These are phyloP conservation scores for Verasper variegatus DNA, from an alignment of 2,113 vertebrate species.

Conservation along the genomic window DNA sequence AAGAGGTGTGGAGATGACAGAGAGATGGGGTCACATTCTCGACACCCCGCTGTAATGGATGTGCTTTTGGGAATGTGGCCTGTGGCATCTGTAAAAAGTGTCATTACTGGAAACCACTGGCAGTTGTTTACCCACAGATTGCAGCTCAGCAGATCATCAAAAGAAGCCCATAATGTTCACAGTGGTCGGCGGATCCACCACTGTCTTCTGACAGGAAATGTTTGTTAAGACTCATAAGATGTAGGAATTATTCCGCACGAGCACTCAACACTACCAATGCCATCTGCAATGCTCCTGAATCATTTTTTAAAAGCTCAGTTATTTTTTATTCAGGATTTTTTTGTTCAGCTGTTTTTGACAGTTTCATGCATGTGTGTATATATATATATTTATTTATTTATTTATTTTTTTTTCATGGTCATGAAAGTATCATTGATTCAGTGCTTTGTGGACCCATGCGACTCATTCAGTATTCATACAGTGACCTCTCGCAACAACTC, in stretches of 20 bases:
- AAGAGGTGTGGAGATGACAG: conserved; percentile 74
- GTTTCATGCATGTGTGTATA: neutral
- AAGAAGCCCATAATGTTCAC: conserved; percentile 44
- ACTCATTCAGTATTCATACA: conserved; percentile 67
- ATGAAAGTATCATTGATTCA: conserved; percentile 46
- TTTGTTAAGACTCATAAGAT: conserved; percentile 33
- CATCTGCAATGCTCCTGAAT: conserved; percentile 52
- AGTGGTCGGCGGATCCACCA: conserved; percentile 24
- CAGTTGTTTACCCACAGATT: conserved; percentile 73
- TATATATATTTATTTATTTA: too few species aligned
- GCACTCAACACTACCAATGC: conserved; percentile 20
- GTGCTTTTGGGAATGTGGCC: conserved; percentile 47
- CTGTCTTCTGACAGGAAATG: conserved; percentile 30
- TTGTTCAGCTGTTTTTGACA: neutral
- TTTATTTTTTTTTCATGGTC: too few species aligned
- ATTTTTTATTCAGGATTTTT: conserved; percentile 3
- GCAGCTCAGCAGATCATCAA: conserved; percentile 70
- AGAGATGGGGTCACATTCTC: conserved; percentile 61
- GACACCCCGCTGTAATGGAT: conserved; percentile 69
- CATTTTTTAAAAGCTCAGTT: conserved; percentile 29
- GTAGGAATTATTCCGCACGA: conserved; percentile 24
- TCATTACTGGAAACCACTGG: conserved; percentile 68
- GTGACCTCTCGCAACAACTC: conserved; percentile 66
- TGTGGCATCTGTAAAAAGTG: conserved; percentile 71
- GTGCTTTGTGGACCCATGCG: conserved; percentile 44